These are phyloP conservation scores for Kryptolebias ocellatus DNA, from an alignment of 2,797 vertebrate genomes.

Conservation along the genomic window DNA sequence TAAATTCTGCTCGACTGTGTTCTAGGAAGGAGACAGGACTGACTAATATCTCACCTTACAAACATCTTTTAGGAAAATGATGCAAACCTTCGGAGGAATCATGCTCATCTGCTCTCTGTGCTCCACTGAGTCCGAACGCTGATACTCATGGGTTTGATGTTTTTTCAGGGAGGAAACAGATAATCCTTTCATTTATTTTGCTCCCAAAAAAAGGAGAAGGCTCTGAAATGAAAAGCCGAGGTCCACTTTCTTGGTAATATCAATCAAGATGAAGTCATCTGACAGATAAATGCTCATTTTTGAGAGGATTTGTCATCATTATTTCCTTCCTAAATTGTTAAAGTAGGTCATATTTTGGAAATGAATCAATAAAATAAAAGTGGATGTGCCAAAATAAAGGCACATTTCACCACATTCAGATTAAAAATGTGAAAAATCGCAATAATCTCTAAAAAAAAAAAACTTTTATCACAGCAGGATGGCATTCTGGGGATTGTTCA, in stretches of 20 bases:
- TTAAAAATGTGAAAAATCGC: neutral
- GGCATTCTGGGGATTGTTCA: conserved; percentile 12
- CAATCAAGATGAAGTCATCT: neutral
- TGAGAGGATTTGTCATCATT: neutral
- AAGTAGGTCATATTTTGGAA: conserved; percentile 14
- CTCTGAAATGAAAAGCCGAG: neutral
- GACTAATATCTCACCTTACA: conserved; percentile 20
- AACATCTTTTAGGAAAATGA: conserved; percentile 52
- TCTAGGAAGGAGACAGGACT: conserved; percentile 41
- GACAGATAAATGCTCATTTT: neutral
- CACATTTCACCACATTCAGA: neutral
- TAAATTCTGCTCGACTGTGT: neutral
- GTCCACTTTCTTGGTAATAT: neutral
- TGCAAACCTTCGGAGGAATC: conserved; percentile 52
- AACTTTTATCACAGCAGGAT: neutral
- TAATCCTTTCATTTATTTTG: conserved; percentile 27
- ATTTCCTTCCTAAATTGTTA: neutral
- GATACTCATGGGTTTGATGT: conserved; percentile 13
- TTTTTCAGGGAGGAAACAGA: conserved; percentile 46
- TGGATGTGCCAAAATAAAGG: conserved; percentile 20
- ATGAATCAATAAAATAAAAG: conserved; percentile 29
- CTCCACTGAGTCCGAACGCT: conserved; percentile 45
- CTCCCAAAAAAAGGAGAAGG: conserved; percentile 5
- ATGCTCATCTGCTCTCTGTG: conserved; percentile 65
- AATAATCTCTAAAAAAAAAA: neutral